Conservation (phyloP, 2,113 vertebrate species). For the Chloropsis hardwickii region DNA sequence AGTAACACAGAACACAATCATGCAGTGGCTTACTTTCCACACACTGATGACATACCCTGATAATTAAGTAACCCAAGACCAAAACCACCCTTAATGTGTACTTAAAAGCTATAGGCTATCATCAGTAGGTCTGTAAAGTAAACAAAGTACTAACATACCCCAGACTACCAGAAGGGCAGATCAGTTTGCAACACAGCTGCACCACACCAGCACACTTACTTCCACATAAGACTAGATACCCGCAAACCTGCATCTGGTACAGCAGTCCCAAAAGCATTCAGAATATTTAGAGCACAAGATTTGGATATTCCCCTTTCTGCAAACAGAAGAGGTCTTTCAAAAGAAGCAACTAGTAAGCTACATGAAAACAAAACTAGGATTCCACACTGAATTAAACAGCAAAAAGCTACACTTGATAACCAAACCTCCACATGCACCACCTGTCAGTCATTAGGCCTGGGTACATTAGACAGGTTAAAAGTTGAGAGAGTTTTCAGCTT, state of each 20-base stretch:
- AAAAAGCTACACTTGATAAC: background rate
- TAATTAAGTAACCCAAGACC: background rate
- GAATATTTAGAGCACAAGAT: background rate
- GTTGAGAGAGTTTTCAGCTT: background rate
- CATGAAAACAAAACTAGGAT: background rate
- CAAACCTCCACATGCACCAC: background rate
- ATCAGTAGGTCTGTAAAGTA: background rate
- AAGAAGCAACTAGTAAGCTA: background rate
- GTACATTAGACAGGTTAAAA: background rate
- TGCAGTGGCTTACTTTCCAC: background rate
- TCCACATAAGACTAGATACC: background rate
- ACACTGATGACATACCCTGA: background rate
- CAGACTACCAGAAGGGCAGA: background rate
- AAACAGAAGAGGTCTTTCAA: background rate
- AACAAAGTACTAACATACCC: fast-evolving
- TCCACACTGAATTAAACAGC: background rate
- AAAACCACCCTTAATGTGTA: background rate
- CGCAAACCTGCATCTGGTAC: background rate
- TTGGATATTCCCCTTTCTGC: background rate
- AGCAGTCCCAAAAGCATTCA: background rate
- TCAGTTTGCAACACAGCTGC: background rate
- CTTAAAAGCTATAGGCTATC: background rate
- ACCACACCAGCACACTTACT: background rate
- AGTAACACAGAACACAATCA: background rate
- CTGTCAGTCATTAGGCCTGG: background rate